phyloP scores from a whole-genome alignment of 2,888 invertebrate species.

The Coenonympha arcania region DNA sequence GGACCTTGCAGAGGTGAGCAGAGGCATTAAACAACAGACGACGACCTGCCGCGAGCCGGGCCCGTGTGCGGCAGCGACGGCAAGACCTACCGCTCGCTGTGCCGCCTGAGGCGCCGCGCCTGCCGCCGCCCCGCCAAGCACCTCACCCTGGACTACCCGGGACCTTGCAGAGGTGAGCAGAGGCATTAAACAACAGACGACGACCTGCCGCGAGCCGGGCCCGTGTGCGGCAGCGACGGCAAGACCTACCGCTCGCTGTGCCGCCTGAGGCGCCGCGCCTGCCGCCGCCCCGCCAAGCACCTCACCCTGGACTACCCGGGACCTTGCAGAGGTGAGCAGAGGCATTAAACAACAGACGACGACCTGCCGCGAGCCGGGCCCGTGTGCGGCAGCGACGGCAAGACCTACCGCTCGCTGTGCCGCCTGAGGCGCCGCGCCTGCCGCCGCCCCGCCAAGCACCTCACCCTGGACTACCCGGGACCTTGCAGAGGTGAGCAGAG shows the following conservation, averaged over 20 bases:
- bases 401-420: slow-evolving; percentile 89
- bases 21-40: too few relatives aligned
- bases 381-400: slow-evolving; percentile 90
- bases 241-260: slow-evolving; percentile 89
- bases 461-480: too few relatives aligned
- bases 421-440: slow-evolving; percentile 88
- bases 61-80: slow-evolving; percentile 93
- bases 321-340: too few relatives aligned
- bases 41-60: slow-evolving; percentile 84
- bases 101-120: slow-evolving; percentile 86
- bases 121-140: slow-evolving; percentile 84
- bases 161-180: slow-evolving; percentile 88
- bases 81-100: slow-evolving; percentile 87
- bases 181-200: too few relatives aligned
- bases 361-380: slow-evolving; percentile 83
- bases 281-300: slow-evolving; percentile 81
- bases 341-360: too few relatives aligned
- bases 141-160: slow-evolving; percentile 86
- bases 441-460: slow-evolving; percentile 80
- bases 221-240: slow-evolving; percentile 91
- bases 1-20: slow-evolving; percentile 90
- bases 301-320: too few relatives aligned
- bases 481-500: too few relatives aligned
- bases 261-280: slow-evolving; percentile 86
- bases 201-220: slow-evolving; percentile 83